Evolutionary conservation across 2,113 vertebrate species (phyloP), one percentile per base, ranked within the genome.

Genomic region (Rhinoderma darwinii): DNA sequence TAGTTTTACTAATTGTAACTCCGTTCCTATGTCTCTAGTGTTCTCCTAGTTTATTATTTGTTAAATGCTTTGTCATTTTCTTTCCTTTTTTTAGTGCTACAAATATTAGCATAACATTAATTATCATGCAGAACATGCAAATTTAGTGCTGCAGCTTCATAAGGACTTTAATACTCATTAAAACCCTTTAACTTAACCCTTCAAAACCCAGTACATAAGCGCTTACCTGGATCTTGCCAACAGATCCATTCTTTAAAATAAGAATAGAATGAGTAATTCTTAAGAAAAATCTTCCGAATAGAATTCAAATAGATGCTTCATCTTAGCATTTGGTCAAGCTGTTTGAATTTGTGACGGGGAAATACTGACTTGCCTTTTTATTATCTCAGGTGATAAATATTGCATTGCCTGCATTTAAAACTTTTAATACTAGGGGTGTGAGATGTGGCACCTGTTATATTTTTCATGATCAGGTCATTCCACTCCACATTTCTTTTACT

Each of bases 341-440:
- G 88, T 91, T 89, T 54, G 90, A 90, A 12, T 93, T 90, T 90
- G 89, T 83, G 90, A 89, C 54, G 77, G 91, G 88, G 88, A 92
- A 93, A 90, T 85, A 81, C 89, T 83, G 84, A 37, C 61, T 82
- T 68, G 90, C 89, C 90, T 89, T 91, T 93, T 94, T 93, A 93
- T 92, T 82, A 89, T 90, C 82, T 70, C 83, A 84, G 89, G 84
- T 93, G 90, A 95, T 95, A 92, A 95, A 95, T 95, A 94, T 94
- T 94, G 92, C 91, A 95, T 94, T 47, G 91, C 80, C 80, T 74
- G 74, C 89, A 89, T 93, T 88, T 90, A 88, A 90, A 94, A 93
- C 91, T 92, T 91, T 92, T 90, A 91, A 91, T 90, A 91, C 89
- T 78, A 77, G 88, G 88, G 89, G 88, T 89, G 91, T 91, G 89